Evolutionary conservation across 2,113 vertebrate species (phyloP).

Genomic region (Ahaetulla prasina): DNA sequence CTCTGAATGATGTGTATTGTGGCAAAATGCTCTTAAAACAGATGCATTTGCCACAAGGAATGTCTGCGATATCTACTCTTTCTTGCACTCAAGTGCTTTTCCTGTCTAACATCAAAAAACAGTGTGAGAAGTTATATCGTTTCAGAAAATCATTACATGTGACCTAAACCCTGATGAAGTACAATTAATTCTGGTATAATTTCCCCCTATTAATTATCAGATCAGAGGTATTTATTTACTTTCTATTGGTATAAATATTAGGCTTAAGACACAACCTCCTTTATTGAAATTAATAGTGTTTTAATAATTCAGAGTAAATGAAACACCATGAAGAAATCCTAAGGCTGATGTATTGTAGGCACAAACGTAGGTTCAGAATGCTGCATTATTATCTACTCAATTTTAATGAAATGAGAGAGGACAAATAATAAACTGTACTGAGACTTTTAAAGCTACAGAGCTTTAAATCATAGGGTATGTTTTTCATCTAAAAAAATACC

Average conservation of each 20-base stretch:
- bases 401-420: slow-evolving; percentile 57
- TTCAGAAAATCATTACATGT: slow-evolving; percentile 1
- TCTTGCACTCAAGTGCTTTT: neutral
- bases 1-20: neutral
- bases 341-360: slow-evolving; percentile 43
- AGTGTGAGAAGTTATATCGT: neutral
- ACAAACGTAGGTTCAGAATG: slow-evolving; percentile 33
- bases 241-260: slow-evolving; percentile 32
- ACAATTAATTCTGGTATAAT: slow-evolving; percentile 41
- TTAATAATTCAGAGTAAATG: slow-evolving; percentile 53
- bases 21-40: neutral
- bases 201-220: slow-evolving; percentile 32
- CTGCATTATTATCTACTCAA: slow-evolving; percentile 42
- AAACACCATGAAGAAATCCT: slow-evolving; percentile 18
- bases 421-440: slow-evolving; percentile 45
- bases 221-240: slow-evolving; percentile 36
- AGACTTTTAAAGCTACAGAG: slow-evolving; percentile 35
- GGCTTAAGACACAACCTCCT: slow-evolving; percentile 20
- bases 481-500: neutral
- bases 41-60: neutral
- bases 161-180: neutral
- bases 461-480: slow-evolving; percentile 45
- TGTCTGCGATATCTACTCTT: neutral
- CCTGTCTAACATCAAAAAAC: neutral
- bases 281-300: slow-evolving; percentile 38